These are phyloP conservation scores for Cyrtonyx montezumae DNA, from an alignment of 2,113 vertebrate genomes.

Conservation along the genomic window DNA sequence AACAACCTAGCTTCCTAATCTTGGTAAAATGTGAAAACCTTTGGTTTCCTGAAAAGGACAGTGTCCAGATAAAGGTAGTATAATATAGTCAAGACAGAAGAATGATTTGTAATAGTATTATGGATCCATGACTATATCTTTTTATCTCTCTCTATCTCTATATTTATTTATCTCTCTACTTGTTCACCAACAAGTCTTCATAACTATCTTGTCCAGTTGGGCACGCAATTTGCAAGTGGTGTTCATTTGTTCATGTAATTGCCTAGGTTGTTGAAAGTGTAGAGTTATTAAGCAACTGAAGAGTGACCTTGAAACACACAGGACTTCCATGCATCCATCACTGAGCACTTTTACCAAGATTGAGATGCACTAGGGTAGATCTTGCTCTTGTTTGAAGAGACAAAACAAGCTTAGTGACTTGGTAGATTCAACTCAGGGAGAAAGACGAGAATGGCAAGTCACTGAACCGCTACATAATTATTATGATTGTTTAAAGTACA, in stretches of 20 bases:
- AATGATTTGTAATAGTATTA: background rate
- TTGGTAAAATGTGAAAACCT: background rate
- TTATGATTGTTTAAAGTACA: background rate
- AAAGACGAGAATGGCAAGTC: background rate
- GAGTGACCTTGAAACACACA: background rate
- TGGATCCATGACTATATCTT: background rate
- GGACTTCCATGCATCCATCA: background rate
- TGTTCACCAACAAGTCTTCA: background rate
- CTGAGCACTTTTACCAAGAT: background rate
- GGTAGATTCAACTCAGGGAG: background rate
- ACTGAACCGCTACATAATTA: slow-evolving; percentile 2
- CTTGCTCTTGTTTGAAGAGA: background rate
- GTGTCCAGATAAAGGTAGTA: background rate
- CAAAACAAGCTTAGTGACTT: background rate
- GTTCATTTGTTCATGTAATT: background rate
- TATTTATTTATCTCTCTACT: too few relatives aligned
- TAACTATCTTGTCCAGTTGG: background rate
- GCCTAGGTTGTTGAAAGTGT: background rate
- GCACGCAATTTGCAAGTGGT: background rate
- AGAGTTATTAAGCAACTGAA: background rate
- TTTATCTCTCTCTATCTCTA: background rate
- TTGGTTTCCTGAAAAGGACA: background rate
- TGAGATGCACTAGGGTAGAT: background rate
- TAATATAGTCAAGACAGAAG: background rate
- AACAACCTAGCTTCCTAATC: background rate